phyloP scores from a whole-genome alignment of 2,888 invertebrate species.

The Sympetrum striolatum region DNA sequence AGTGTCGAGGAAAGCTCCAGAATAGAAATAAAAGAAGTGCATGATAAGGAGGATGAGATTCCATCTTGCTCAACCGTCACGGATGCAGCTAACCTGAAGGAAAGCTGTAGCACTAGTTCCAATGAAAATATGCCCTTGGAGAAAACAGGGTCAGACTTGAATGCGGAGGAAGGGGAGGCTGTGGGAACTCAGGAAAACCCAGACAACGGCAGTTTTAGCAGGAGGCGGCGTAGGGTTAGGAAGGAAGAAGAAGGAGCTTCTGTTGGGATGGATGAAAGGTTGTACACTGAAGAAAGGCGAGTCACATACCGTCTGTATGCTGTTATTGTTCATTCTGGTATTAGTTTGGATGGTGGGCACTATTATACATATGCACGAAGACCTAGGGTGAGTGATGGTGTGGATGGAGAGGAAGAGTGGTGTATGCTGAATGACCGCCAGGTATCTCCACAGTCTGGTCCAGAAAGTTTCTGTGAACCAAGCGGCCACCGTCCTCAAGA shows the following conservation, averaged over 20 bases:
- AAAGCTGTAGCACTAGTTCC: background rate
- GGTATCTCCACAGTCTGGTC: conserved; percentile 59
- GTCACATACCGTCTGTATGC: conserved; percentile 77
- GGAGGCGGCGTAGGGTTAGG: background rate
- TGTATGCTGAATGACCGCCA: conserved; percentile 80
- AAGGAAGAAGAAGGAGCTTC: conserved; percentile 24
- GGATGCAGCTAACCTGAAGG: background rate
- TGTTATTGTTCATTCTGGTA: conserved; percentile 84
- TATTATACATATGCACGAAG: conserved; percentile 80
- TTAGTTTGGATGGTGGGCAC: conserved; percentile 84
- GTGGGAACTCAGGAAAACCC: background rate
- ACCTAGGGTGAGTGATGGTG: background rate
- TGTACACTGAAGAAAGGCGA: conserved; percentile 22
- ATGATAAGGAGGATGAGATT: background rate
- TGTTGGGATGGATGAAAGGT: background rate
- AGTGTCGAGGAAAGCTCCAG: background rate
- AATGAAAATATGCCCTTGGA: background rate
- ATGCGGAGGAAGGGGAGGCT: background rate
- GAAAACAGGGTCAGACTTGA: background rate
- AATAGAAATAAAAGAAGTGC: background rate
- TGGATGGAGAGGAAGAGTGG: conserved; percentile 71
- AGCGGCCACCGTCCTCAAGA: conserved; percentile 72
- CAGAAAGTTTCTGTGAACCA: conserved; percentile 59
- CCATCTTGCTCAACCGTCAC: conserved; percentile 5
- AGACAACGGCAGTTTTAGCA: background rate